Evolutionary conservation across 23 tunicate species (phyloP).

Genomic region (Ascidia mentula): DNA sequence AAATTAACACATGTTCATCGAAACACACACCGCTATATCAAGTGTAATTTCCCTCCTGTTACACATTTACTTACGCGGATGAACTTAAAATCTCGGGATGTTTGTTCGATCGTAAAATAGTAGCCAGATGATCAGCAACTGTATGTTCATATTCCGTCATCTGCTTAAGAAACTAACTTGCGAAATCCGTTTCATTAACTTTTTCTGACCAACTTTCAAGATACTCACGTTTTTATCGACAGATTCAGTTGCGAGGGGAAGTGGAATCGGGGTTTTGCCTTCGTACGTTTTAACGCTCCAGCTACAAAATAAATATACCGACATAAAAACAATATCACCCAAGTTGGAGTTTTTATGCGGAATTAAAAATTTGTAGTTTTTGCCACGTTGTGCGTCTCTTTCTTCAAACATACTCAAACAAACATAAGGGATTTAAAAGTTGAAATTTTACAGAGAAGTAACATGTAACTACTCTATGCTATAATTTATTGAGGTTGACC

Average conservation of each 20-base stretch:
- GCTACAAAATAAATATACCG: neutral
- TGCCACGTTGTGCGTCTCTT: no score
- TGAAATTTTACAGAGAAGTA: no score
- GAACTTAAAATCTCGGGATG: conserved; percentile 68
- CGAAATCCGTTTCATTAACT: neutral
- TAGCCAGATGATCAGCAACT: conserved; percentile 76
- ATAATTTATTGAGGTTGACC: no score
- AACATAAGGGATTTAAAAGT: no score
- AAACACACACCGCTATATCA: neutral
- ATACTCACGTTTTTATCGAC: neutral
- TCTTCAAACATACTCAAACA: no score
- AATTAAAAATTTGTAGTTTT: no score
- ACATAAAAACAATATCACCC: neutral
- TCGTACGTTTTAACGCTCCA: conserved; percentile 45
- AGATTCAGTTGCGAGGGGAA: neutral
- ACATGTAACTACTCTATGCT: no score
- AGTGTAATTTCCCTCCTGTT: neutral
- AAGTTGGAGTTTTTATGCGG: no score
- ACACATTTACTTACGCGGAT: conserved; percentile 58
- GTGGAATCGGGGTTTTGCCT: conserved; percentile 14
- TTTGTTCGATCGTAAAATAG: conserved; percentile 73
- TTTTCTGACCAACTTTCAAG: neutral
- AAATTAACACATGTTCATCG: neutral
- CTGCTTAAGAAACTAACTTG: neutral
- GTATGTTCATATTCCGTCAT: conserved; percentile 81